Percentiles rank a stretch among this genome's conserved stretches.
Evolutionary conservation across 2,888 invertebrate species (phyloP).

Genomic region (Malthinus flaveolus): DNA sequence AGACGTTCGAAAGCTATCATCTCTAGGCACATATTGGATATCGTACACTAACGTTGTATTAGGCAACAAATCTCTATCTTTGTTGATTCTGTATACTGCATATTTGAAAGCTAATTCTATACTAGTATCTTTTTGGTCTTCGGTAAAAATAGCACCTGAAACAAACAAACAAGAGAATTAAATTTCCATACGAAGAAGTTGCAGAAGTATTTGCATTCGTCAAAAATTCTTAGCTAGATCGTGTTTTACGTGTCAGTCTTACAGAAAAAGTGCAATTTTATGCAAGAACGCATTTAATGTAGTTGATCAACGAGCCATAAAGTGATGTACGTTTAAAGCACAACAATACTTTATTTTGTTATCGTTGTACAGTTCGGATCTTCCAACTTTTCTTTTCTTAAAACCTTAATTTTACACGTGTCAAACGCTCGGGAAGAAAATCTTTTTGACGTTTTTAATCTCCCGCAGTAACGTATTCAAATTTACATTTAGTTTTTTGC

Average conservation of each 20-base stretch:
- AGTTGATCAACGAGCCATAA: slow-evolving; percentile 6
- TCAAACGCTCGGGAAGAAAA: too few species aligned
- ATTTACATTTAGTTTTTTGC: too few species aligned
- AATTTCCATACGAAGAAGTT: not conserved
- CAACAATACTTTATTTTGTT: slow-evolving; percentile 4
- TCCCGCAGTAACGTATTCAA: too few species aligned
- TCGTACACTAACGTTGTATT: slow-evolving; percentile 91
- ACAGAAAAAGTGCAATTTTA: slow-evolving; percentile 24
- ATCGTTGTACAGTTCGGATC: not conserved
- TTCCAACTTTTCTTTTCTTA: not conserved
- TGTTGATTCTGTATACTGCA: slow-evolving; percentile 92
- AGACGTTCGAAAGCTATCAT: slow-evolving; percentile 89
- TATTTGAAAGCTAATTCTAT: slow-evolving; percentile 92
- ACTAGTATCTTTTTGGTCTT: slow-evolving; percentile 84
- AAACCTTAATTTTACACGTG: too few species aligned
- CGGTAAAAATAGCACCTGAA: slow-evolving; percentile 90
- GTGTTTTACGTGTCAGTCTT: slow-evolving; percentile 1
- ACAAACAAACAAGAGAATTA: slow-evolving; percentile 31
- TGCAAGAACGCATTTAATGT: slow-evolving; percentile 24
- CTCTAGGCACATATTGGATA: slow-evolving; percentile 84
- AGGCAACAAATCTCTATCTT: slow-evolving; percentile 79
- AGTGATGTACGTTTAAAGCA: slow-evolving; percentile 8
- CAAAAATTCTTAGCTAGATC: slow-evolving; percentile 2
- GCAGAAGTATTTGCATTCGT: slow-evolving; percentile 1
- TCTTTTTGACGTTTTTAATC: too few species aligned